Conservation (phyloP, 2,888 invertebrate genomes). For the Papilio gigon region DNA sequence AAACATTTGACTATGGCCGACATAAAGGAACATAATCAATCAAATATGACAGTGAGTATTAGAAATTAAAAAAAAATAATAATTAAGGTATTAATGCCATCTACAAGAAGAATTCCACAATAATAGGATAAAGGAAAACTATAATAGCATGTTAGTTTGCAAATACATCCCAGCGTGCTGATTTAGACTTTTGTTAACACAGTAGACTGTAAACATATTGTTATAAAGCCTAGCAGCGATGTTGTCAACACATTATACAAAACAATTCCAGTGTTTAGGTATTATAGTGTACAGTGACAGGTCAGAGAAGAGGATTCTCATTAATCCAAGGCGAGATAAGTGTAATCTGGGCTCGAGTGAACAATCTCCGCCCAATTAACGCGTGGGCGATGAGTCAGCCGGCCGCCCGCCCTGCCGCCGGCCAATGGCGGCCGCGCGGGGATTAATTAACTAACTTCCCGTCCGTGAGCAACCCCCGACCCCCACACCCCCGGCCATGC, state of each 20-base stretch:
- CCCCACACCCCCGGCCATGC: conserved; percentile 55
- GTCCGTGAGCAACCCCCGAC: conserved; percentile 52
- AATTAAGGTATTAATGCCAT: too few species aligned
- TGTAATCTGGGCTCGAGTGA: conserved; percentile 70
- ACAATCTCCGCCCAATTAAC: conserved; percentile 82
- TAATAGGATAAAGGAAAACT: neutral
- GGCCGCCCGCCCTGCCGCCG: conserved; percentile 69
- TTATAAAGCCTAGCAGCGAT: neutral
- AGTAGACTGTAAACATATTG: too few species aligned
- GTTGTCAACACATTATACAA: neutral
- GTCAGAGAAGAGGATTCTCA: conserved; percentile 63
- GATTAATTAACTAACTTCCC: conserved; percentile 82
- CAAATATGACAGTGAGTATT: too few species aligned
- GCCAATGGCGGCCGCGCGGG: conserved; percentile 80
- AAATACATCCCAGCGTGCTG: too few species aligned
- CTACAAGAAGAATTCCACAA: too few species aligned
- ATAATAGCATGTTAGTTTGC: neutral
- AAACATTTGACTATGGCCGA: neutral
- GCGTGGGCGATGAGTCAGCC: conserved; percentile 77
- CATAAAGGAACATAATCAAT: too few species aligned
- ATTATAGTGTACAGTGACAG: conserved; percentile 45
- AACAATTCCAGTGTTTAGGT: conserved; percentile 27
- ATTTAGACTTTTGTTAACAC: neutral
- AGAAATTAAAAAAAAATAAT: too few species aligned
- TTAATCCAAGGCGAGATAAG: conserved; percentile 65